Evolutionary conservation across 2,113 vertebrate species (phyloP).

Genomic region (Chelonoidis abingdonii): DNA sequence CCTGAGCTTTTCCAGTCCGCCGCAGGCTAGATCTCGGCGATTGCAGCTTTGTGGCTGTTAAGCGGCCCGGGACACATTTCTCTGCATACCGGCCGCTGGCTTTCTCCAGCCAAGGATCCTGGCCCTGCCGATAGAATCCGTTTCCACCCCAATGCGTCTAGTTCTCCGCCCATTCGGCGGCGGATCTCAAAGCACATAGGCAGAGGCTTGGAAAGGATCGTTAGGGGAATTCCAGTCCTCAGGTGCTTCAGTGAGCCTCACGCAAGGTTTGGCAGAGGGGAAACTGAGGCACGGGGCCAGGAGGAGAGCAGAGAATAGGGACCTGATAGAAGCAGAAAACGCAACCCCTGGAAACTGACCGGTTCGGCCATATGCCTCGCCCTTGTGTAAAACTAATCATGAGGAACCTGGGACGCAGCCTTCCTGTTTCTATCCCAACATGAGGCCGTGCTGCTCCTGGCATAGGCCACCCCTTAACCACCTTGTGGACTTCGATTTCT

Average conservation of each 20-base stretch:
- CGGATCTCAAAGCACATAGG: neutral
- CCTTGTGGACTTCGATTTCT: neutral
- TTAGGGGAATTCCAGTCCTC: neutral
- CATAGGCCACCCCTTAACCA: neutral
- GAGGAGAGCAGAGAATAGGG: neutral
- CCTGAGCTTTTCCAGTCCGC: too few species aligned
- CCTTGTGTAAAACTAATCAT: neutral
- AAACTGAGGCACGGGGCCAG: neutral
- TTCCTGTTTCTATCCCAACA: too few species aligned
- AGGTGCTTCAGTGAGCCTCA: neutral
- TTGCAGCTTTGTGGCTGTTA: too few species aligned
- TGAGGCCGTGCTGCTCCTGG: too few species aligned
- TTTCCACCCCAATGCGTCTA: too few species aligned
- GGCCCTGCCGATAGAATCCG: too few species aligned
- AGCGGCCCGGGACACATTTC: neutral
- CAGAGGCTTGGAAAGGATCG: neutral
- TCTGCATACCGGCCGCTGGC: too few species aligned
- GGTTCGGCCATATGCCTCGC: too few species aligned
- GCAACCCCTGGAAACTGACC: neutral
- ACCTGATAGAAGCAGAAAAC: too few species aligned
- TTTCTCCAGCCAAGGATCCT: neutral
- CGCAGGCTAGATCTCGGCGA: too few species aligned
- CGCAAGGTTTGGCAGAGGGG: neutral
- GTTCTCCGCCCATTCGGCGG: neutral
- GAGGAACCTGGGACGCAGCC: neutral